Conservation (phyloP, 2,797 vertebrate species). For the Novumbra hubbsi region DNA sequence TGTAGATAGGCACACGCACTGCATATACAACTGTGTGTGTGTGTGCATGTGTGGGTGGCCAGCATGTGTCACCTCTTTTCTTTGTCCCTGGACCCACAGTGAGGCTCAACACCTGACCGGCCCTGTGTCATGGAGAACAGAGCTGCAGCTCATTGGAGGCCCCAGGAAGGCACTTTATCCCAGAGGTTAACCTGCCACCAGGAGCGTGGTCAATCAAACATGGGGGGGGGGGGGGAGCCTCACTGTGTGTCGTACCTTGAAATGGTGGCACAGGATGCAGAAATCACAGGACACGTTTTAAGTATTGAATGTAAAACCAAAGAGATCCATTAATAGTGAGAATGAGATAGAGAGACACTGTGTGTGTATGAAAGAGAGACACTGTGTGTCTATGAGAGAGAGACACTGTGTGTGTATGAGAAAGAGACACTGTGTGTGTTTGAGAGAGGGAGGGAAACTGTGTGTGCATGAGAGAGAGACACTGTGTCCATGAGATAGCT, state of each 20-base stretch:
- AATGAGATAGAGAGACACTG: not conserved
- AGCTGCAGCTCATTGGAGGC: conserved; percentile 30
- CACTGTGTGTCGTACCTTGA: too few relatives aligned
- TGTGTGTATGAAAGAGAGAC: too few relatives aligned
- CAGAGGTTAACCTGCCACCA: conserved; percentile 28
- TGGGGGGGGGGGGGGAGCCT: not conserved
- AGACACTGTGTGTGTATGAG: not conserved
- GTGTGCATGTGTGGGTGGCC: not conserved
- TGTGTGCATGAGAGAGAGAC: too few relatives aligned
- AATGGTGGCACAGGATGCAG: not conserved
- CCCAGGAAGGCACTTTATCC: conserved; percentile 35
- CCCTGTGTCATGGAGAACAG: conserved; percentile 34
- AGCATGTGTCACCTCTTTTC: conserved; percentile 22
- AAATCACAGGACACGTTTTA: not conserved
- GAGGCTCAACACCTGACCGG: conserved; percentile 36
- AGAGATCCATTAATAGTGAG: too few relatives aligned
- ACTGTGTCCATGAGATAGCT: not conserved
- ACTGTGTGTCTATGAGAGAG: not conserved
- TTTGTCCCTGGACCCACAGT: conserved; percentile 43
- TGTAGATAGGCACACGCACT: not conserved
- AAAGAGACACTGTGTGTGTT: too few relatives aligned
- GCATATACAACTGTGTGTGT: not conserved
- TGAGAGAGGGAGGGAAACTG: not conserved
- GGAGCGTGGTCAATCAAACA: conserved; percentile 27
- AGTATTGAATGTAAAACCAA: too few relatives aligned